phyloP scores from a whole-genome alignment of 2,113 vertebrate species.

The Cygnus atratus region DNA sequence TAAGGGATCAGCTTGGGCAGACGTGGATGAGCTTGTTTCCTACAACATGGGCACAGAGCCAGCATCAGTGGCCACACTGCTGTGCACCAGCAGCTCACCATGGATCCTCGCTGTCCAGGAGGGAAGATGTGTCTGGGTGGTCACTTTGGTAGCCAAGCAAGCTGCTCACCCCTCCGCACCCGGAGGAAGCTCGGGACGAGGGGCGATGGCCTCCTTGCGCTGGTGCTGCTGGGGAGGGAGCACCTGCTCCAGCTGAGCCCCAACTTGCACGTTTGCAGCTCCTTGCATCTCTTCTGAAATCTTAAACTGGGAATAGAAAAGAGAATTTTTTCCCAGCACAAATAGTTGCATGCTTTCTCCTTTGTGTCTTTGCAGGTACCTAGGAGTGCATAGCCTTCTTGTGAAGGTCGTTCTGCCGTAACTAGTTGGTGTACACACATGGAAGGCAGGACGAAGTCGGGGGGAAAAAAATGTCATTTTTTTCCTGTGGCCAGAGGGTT shows the following conservation, averaged over 20 bases:
- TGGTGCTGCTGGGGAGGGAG: too few species aligned
- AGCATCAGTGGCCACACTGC: background rate
- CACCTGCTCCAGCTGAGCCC: background rate
- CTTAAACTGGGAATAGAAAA: background rate
- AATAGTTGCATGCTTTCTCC: background rate
- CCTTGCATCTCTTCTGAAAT: background rate
- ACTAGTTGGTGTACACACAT: background rate
- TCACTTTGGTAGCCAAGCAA: rapidly evolving
- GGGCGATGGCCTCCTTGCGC: rapidly evolving
- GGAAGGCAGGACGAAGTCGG: background rate
- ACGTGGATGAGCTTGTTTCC: background rate
- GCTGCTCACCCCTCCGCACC: background rate
- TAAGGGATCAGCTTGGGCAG: background rate
- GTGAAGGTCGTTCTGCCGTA: background rate
- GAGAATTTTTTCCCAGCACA: background rate
- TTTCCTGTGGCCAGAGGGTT: background rate
- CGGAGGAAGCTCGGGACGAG: background rate
- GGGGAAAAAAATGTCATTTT: background rate
- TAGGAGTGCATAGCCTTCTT: background rate
- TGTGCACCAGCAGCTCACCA: background rate
- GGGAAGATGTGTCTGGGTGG: rapidly evolving
- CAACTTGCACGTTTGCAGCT: background rate
- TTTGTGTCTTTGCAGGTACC: background rate
- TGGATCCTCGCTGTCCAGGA: rapidly evolving
- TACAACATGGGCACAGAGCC: background rate